A percentile compares a stretch with the other conserved stretches of the same genome.
Conservation (phyloP, 2,888 invertebrate species). For the Sinohyriopsis cumingii region DNA sequence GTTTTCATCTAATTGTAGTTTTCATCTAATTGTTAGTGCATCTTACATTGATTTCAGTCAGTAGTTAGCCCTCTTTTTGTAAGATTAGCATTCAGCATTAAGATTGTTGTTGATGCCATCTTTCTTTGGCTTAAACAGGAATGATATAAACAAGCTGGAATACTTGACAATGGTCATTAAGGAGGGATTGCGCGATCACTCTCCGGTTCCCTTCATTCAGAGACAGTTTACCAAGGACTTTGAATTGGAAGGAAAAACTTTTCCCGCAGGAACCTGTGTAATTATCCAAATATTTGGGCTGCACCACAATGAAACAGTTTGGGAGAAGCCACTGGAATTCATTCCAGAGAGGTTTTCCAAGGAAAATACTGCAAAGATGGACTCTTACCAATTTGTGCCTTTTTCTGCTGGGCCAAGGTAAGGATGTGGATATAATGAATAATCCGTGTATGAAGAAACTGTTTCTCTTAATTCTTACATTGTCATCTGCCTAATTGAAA, state of each 20-base stretch:
- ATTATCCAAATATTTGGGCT: conserved; percentile 49
- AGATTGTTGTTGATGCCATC: too few relatives aligned
- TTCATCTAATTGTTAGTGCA: too few relatives aligned
- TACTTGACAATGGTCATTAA: conserved; percentile 56
- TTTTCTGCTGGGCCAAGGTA: conserved; percentile 50
- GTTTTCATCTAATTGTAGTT: too few relatives aligned
- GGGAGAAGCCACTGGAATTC: conserved; percentile 38
- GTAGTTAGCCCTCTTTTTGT: too few relatives aligned
- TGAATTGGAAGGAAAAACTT: conserved; percentile 41
- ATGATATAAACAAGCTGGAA: conserved; percentile 44
- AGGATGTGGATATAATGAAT: not conserved
- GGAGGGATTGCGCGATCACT: conserved; percentile 53
- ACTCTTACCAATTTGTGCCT: conserved; percentile 40
- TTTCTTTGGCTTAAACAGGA: conserved; percentile 28
- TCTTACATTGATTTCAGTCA: too few relatives aligned
- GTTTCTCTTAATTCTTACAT: not conserved
- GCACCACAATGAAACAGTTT: conserved; percentile 52
- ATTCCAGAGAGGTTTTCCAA: conserved; percentile 43
- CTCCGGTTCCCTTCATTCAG: conserved; percentile 50
- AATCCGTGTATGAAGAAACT: not conserved
- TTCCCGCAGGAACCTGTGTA: conserved; percentile 44
- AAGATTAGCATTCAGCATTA: too few relatives aligned
- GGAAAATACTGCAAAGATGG: conserved; percentile 35
- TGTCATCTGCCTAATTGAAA: too few relatives aligned
- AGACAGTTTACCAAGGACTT: conserved; percentile 43